These are phyloP conservation scores for Magallana angulata DNA, from an alignment of 1,140 invertebrate genomes.

Conservation along the genomic window DNA sequence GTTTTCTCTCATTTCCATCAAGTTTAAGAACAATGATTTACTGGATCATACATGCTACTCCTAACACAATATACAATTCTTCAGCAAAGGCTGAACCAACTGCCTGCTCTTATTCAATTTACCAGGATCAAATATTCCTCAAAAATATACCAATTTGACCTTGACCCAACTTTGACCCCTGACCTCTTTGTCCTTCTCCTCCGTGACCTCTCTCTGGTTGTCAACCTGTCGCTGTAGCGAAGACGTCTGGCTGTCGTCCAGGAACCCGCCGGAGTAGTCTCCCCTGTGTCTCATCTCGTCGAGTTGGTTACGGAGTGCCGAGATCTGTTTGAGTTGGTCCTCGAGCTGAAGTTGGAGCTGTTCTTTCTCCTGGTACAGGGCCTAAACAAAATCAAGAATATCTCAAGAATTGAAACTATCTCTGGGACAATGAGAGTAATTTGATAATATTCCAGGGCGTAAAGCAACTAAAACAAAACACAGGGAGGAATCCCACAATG, in stretches of 20 bases:
- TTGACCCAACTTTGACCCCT: neutral
- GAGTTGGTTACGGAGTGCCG: constrained; percentile 87
- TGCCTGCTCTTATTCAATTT: too few species aligned
- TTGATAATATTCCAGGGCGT: too few species aligned
- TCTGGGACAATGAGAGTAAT: too few species aligned
- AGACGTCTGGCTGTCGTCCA: constrained; percentile 55
- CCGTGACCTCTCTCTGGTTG: constrained; percentile 64
- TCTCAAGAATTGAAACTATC: too few species aligned
- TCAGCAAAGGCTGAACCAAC: too few species aligned
- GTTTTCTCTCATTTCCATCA: too few species aligned
- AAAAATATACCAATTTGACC: too few species aligned
- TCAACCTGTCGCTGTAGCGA: constrained; percentile 66
- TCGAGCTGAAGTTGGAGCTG: constrained; percentile 88
- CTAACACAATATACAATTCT: too few species aligned
- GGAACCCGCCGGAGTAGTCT: constrained; percentile 49
- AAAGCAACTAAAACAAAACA: neutral
- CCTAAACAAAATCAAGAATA: neutral
- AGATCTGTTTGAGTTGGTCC: constrained; percentile 89
- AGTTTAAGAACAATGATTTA: too few species aligned
- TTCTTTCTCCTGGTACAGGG: constrained; percentile 87
- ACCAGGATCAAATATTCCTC: too few species aligned
- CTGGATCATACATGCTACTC: too few species aligned
- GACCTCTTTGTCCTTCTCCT: constrained; percentile 72
- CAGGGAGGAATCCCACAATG: neutral
- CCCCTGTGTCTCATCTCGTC: constrained; percentile 82